Base-by-base conservation (phyloP, 2,797 vertebrate species). In the Phataginus tricuspis region DNA sequence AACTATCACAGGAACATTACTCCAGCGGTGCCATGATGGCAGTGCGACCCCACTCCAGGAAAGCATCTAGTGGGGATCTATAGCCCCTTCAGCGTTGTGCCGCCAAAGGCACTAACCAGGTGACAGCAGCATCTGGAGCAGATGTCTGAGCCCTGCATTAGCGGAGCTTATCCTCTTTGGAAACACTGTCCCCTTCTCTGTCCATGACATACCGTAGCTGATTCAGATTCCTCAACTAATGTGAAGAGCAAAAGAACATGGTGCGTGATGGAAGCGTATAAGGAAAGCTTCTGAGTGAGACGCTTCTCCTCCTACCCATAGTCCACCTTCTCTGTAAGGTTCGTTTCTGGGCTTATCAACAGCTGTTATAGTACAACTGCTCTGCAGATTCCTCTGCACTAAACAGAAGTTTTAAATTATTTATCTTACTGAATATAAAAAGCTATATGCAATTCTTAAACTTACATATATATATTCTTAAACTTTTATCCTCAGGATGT, bases 341-440 rank as follows among this genome's bases (percentile, higher is more conserved):
- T 13, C 25, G 27, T 63, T 71, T 12, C 23, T 80, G 29, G 6
- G 55, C 25, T 92, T 92, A 89, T 61, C 45, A 42, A 42, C 16
- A 45, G 4, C 16, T 45, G 1, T 27, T 78, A 66, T 1, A 74
- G 10, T 68, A 25, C 5, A 74, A 10, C 49, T 37, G 4, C 3
- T 78, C 53, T 69, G 25, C 12, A 88, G 4, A 78, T 64, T 42
- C 79, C 49, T 89, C 37, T 37, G 37, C 9, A 19, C 16, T 83
- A 61, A 89, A 75, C 4, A 80, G 42, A 75, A 85, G 49, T 85
- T 31, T 61, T 92, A 34, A 45, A 51, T 87, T 64, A 91, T 71
- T n/a, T 68, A 37, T 64, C 25, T 83, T 59, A 64, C 42, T 53
- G 55, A 83, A 64, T 27, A 49, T 71, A 95, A 39, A 80, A 90